These are phyloP conservation scores for Heliocidaris tuberculata DNA, from an alignment of 35 echinoderm and acorn worm species.

Conservation along the genomic window DNA sequence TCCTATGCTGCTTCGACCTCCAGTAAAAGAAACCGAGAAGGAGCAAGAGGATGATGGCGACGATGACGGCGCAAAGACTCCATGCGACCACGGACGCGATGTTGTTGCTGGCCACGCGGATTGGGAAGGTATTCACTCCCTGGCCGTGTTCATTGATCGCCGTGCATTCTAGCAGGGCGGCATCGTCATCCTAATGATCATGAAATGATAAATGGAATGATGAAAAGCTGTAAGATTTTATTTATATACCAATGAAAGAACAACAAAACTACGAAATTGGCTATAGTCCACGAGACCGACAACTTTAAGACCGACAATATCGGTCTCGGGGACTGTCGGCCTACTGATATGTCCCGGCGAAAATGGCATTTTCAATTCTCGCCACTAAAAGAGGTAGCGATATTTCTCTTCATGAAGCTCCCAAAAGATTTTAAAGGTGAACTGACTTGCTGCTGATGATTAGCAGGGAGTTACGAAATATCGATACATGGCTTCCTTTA, in stretches of 20 bases:
- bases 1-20: conserved; percentile 3
- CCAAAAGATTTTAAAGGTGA: no score
- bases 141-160: conserved; percentile 41
- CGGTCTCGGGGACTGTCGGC: no score
- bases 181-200: neutral
- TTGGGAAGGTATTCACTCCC: neutral
- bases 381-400: no score
- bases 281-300: no score
- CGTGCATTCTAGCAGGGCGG: neutral
- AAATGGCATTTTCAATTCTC: no score
- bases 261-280: no score
- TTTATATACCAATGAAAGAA: neutral
- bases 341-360: no score
- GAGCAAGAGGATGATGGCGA: conserved; percentile 38
- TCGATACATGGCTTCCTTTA: no score
- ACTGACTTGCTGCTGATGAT: no score
- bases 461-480: no score
- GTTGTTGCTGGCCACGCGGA: conserved; percentile 40
- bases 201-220: neutral
- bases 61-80: conserved; percentile 42
- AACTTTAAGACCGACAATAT: no score
- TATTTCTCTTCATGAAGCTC: no score
- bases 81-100: conserved; percentile 14
- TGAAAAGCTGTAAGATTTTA: neutral
- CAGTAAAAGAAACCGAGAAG: conserved; percentile 22